Evolutionary conservation across 2,113 vertebrate species (phyloP), one percentile per base, ranked within the genome.

Genomic region (Hirundichthys speculiger): DNA sequence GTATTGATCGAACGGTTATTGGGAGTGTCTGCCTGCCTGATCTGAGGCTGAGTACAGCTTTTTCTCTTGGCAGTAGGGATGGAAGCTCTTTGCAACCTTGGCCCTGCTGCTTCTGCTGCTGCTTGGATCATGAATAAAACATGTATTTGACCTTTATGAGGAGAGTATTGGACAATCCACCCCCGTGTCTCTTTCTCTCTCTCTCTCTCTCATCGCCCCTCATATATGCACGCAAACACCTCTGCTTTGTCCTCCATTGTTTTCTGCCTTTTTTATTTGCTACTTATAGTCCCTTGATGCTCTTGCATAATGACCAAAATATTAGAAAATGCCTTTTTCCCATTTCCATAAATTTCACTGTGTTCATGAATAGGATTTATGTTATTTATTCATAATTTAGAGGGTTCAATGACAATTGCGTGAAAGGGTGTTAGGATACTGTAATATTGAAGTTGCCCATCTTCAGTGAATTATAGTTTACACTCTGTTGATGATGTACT

Each of bases 21-120:
- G 92, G 92, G 92, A 87, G 93, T 92, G 94, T 91, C 92, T 59
- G 83, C 92, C 92, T 93, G 75, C 69, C 66, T 57, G 76, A 66
- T 79, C 66, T 70, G 72, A 69, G 77, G 65, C 93, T 92, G 90
- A 73, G 80, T 76, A 76, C 57, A 53, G 73, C 55, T 9, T 42
- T 73, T 80, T 65, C 87, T 87, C 82, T 70, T 68, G 87, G 86
- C 85, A 89, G 54, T 39, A 11, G 75, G 84, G 82, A 88, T 69
- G 50, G 59, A 27, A 80, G 83, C 86, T 85, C 86, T 88, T 88
- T 87, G 88, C 83, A 90, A 90, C 90, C 88, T 90, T 90, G 88
- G 89, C 86, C 89, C 79, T 67, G 80, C 78, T 80, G 82, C 85
- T 57, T 71, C 73, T 47, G 69, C 58, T 66, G 62, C 86, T 14